Conservation (phyloP, 2,113 vertebrate genomes). For the Muntiacus muntjak region DNA sequence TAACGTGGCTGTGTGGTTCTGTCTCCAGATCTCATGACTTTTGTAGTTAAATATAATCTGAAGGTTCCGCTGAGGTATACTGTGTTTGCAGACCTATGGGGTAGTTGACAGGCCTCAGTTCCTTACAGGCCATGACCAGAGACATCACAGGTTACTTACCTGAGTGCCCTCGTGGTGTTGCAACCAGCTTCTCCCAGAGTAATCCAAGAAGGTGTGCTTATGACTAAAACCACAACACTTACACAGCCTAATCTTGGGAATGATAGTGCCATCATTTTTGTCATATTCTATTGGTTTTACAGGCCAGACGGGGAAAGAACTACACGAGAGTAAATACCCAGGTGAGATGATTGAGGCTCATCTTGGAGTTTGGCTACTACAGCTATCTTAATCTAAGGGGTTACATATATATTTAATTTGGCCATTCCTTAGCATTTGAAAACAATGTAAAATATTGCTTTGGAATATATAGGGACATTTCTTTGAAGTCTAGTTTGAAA, state of each 20-base stretch:
- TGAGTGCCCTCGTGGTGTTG: background rate
- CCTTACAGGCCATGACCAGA: background rate
- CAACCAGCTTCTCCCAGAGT: background rate
- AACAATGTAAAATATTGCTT: background rate
- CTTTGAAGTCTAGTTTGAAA: background rate
- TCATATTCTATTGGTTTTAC: background rate
- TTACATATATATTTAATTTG: background rate
- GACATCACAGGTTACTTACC: background rate
- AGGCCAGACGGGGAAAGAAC: background rate
- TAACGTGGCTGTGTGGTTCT: background rate
- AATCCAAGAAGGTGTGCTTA: background rate
- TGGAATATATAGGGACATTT: background rate
- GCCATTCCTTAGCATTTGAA: background rate
- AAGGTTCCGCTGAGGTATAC: background rate
- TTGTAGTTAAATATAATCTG: background rate
- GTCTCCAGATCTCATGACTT: background rate
- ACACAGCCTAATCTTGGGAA: background rate
- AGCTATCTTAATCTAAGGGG: background rate
- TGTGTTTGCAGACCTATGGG: background rate
- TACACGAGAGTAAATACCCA: background rate
- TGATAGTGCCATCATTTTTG: background rate
- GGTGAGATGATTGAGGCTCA: background rate
- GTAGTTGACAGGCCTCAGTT: background rate
- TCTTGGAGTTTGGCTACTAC: background rate
- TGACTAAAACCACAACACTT: background rate